A percentile compares a stretch with the other conserved stretches of the same genome.
Conservation (phyloP, 2,797 vertebrate species). For the Megaceryle alcyon region DNA sequence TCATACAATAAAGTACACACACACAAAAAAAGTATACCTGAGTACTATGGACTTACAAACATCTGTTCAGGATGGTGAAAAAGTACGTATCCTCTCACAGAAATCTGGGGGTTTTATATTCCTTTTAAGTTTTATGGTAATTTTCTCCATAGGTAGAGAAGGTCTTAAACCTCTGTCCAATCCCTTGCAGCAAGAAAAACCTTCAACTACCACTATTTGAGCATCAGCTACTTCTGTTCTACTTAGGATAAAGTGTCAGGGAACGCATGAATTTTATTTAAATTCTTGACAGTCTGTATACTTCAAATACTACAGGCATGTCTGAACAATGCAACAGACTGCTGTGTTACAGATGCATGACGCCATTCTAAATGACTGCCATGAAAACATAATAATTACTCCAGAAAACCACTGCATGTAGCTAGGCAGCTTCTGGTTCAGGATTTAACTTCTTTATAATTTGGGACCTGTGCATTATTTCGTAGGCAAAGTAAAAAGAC, state of each 20-base stretch:
- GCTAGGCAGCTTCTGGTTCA: neutral
- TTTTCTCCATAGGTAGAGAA: neutral
- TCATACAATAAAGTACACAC: neutral
- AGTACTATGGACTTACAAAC: neutral
- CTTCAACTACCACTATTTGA: neutral
- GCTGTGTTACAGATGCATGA: slow-evolving; percentile 34
- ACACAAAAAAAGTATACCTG: neutral
- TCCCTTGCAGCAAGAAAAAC: neutral
- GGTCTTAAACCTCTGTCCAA: neutral
- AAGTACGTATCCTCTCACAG: neutral
- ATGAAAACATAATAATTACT: neutral
- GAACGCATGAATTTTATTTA: slow-evolving; percentile 38
- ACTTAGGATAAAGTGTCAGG: neutral
- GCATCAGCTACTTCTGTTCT: slow-evolving; percentile 14
- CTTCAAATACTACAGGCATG: neutral
- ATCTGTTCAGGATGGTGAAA: neutral
- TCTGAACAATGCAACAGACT: slow-evolving; percentile 39
- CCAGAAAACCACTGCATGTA: neutral
- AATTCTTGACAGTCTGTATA: slow-evolving; percentile 38
- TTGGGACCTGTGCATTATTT: neutral
- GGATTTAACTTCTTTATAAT: neutral
- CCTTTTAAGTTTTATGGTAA: neutral
- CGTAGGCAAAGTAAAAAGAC: neutral
- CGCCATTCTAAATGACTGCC: slow-evolving; percentile 12
- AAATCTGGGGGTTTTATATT: neutral